These are phyloP conservation scores for Podocnemis expansa DNA, from an alignment of 2,113 vertebrate genomes.

Conservation along the genomic window DNA sequence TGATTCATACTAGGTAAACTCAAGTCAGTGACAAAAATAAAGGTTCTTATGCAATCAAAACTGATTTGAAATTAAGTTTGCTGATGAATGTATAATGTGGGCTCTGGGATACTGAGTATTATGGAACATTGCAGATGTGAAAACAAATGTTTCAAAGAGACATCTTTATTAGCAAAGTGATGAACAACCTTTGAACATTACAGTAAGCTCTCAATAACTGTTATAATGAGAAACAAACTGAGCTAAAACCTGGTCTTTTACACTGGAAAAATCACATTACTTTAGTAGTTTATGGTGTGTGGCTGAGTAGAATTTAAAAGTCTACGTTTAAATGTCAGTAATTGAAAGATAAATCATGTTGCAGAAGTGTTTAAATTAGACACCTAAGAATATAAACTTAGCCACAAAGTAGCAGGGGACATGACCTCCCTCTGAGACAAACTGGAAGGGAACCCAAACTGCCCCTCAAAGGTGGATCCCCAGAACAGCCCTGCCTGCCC, in stretches of 20 bases:
- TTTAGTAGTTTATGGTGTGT: background rate
- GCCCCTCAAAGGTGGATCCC: no score
- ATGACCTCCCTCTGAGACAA: no score
- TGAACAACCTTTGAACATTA: background rate
- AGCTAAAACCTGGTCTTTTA: background rate
- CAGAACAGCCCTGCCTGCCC: no score
- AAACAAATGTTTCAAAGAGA: background rate
- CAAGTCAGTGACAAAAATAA: background rate
- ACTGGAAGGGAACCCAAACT: no score
- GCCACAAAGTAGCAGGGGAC: background rate
- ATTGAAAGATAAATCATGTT: background rate
- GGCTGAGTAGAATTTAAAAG: background rate
- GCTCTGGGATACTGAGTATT: background rate
- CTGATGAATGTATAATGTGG: background rate
- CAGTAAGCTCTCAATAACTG: background rate
- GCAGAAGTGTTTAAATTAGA: slow-evolving; percentile 12
- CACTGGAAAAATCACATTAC: background rate
- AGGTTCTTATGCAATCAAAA: background rate
- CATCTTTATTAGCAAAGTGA: background rate
- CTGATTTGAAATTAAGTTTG: slow-evolving; percentile 16
- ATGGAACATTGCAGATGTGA: background rate
- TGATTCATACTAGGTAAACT: slow-evolving; percentile 6
- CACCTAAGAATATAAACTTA: no score
- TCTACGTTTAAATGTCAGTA: background rate
- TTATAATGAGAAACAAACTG: background rate